These are phyloP conservation scores for Takifugu bimaculatus DNA, from an alignment of 2,113 vertebrate species.

Conservation along the genomic window DNA sequence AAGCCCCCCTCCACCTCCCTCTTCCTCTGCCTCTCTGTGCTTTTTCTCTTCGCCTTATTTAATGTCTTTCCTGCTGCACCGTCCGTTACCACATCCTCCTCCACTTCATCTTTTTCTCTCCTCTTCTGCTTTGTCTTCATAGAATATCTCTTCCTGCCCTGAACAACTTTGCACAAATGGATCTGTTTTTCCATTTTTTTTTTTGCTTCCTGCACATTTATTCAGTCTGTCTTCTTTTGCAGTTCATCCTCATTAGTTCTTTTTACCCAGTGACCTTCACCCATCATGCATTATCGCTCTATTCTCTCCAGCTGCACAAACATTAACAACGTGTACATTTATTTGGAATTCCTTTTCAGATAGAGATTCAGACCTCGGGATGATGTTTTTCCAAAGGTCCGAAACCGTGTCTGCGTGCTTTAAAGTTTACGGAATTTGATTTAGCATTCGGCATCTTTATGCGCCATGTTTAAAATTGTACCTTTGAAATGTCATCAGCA, in stretches of 20 bases:
- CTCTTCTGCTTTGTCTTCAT: not conserved
- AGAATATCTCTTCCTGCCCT: conserved; percentile 17
- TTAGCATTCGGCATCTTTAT: too few relatives aligned
- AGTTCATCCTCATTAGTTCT: not conserved
- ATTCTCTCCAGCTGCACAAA: too few relatives aligned
- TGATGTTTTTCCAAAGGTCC: too few relatives aligned
- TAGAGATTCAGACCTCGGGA: too few relatives aligned
- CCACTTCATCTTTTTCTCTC: not conserved
- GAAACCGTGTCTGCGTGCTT: too few relatives aligned
- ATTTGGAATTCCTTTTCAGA: too few relatives aligned
- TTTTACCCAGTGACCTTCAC: too few relatives aligned
- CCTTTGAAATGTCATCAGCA: too few relatives aligned
- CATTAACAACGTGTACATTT: too few relatives aligned
- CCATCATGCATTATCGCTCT: too few relatives aligned
- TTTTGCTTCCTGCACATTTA: not conserved
- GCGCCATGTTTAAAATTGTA: too few relatives aligned
- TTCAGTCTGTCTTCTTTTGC: not conserved
- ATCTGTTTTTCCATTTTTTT: not conserved
- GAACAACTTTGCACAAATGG: conserved; percentile 5
- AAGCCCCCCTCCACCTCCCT: conserved; percentile 62
- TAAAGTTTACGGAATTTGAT: too few relatives aligned
- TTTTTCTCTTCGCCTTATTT: conserved; percentile 19
- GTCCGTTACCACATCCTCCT: conserved; percentile 2
- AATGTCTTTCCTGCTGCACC: conserved; percentile 12
- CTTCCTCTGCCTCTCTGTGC: conserved; percentile 28